Base-by-base conservation (phyloP, 2,113 vertebrate genomes). In the Myodes glareolus region DNA sequence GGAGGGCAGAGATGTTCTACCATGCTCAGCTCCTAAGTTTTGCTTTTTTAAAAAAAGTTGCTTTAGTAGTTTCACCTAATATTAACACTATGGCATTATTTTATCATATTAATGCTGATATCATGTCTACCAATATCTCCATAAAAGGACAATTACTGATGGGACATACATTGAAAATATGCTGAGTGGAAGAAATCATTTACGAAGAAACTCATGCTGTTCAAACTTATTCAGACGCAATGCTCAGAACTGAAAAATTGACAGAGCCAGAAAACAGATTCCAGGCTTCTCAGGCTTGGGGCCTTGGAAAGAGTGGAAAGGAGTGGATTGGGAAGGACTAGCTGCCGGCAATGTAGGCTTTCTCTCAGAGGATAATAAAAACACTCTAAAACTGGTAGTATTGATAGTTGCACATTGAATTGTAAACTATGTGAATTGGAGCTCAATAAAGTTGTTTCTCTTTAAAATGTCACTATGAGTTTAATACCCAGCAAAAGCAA, bases 41-140 rank as follows among this genome's bases (percentile, higher is more conserved):
- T 84, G 39, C 10, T 21, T 72, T 73, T 42, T 77, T 63, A 94
- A 47, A 29, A 47, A 29, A 97, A 55, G 23, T 33, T 89, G 39
- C 92, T 86, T 93, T 77, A 82, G 65, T 87, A 94, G 82, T 84
- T 91, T 91, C 55, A 76, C 86, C n/a, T 85, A 72, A 91, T 96
- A 91, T 93, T 88, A 80, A 61, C 89, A 36, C 84, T 45, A 42
- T 33, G 78, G 55, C 87, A 55, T 58, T 76, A 31, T 93, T 90
- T 80, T 86, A 55, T 45, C 39, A 85, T 92, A 42, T 47, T 87
- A 50, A 84, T 95, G 25, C 86, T 95, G 80, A 21, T 70, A 87
- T 82, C 50, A 68, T 84, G 63, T 97, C 7, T 73, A 80, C 27
- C 8, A n/a, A 84, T 92, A 68, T 87, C 29, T 77, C 50, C 45